Base-by-base conservation (phyloP, 92 coral and sea anemone species). In the Paramuricea clavata region DNA sequence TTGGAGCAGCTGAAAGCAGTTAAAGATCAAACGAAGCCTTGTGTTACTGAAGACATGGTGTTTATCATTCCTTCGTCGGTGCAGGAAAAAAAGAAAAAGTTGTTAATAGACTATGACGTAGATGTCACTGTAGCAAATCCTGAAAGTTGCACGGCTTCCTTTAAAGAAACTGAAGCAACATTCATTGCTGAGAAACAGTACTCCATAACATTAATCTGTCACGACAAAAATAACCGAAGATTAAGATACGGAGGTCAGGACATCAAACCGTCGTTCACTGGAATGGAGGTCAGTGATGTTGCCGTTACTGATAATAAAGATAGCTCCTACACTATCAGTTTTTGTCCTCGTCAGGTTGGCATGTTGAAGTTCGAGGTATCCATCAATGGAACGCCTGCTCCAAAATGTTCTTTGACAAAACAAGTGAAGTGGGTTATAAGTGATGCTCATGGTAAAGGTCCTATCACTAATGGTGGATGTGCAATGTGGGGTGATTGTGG, bases 11-110 rank as follows among this genome's bases (percentile, higher is more conserved):
- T 85, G 47, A 81, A 85, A 50, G 54, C 73, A 22, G 59, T 81
- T 31, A 80, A 61, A 49, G 31, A 69, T 67, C 78, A 83, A 59
- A 76, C 81, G n/a, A 62, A 30, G 19, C 93, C 93, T 42, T 91
- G 91, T 49, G 80, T 74, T 23, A 19, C 60, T 47, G 80, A 74
- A 3, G 8, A 17, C 35, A 43, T 74, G 54, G n/a, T 42, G 36
- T 74, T 74, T 47, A 17, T 26, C 34, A 74, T 74, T 43, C 80
- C 80, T 26, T 42, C 56, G 1, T 74, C 80, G 19, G 57, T 74
- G 28, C 1, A 47, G 60, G 57, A 43, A 41, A 47, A 34, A 17
- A 43, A 74, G 34, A 9, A 36, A 27, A 74, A 0, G 12, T 22
- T 74, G 80, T 31, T 74, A 10, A 47, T 6, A 10, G 16, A 26